A percentile compares a stretch with the other conserved stretches of the same genome.
phyloP scores from a whole-genome alignment of 2,113 vertebrate species.

The Nycticryphes semicollaris region DNA sequence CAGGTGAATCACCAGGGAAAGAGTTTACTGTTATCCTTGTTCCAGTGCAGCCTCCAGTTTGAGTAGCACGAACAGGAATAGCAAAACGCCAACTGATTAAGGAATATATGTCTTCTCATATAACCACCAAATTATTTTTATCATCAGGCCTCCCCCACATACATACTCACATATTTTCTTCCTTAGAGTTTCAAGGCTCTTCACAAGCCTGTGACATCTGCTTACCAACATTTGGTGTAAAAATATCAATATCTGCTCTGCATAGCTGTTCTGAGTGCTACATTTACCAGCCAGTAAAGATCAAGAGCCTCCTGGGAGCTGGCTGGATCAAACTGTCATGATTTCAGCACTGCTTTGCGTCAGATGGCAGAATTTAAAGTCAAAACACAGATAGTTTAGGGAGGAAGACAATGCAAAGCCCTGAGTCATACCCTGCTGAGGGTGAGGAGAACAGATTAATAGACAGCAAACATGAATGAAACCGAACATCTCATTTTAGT shows the following conservation, averaged over 20 bases:
- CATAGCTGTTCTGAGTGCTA: constrained; percentile 14
- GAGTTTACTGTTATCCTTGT: neutral
- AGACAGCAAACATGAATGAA: constrained; percentile 58
- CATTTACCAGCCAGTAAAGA: constrained; percentile 51
- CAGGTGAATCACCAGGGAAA: neutral
- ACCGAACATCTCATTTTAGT: neutral
- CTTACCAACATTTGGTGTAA: constrained; percentile 59
- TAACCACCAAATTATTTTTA: constrained; percentile 5
- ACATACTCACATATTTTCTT: constrained; percentile 3
- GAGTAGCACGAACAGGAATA: constrained; percentile 7
- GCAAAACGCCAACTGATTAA: constrained; percentile 1
- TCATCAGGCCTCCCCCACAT: constrained; percentile 18
- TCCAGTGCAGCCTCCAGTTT: constrained; percentile 16
- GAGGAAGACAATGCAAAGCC: constrained; percentile 59
- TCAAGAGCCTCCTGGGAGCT: constrained; percentile 49
- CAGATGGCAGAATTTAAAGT: constrained; percentile 67
- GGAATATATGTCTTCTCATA: neutral
- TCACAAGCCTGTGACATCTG: constrained; percentile 41
- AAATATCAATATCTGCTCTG: constrained; percentile 42
- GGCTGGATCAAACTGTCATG: constrained; percentile 58
- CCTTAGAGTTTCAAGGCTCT: constrained; percentile 23
- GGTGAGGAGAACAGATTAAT: constrained; percentile 37
- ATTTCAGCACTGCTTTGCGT: constrained; percentile 69
- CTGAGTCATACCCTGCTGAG: constrained; percentile 70
- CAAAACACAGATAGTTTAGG: constrained; percentile 52